Evolutionary conservation across 2,888 invertebrate genomes (phyloP), one percentile per base, ranked within the genome.

Genomic region (Melanotus villosus): DNA sequence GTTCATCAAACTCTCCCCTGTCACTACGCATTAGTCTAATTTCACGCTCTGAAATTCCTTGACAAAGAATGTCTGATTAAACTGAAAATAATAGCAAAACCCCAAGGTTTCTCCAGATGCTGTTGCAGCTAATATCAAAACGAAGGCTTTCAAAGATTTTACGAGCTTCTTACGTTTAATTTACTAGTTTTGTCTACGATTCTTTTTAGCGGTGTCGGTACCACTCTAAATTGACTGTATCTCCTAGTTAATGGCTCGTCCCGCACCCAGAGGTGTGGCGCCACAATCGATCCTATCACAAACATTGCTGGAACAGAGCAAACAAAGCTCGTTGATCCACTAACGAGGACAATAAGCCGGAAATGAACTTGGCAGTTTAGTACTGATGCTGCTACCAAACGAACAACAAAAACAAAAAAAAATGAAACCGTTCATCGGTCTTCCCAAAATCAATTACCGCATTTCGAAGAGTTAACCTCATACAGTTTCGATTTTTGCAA

Each of bases 251-350:
- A 66, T 62, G 36, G 56, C 66, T 65, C 65, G 57, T 66, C 60
- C 66, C 71, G 66, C 70, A 68, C 70, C 71, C 68, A 64, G 68
- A 75, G 75, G 75, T 73, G 75, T 70, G 75, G 75, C 68, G 68
- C 63, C 65, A 75, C 70, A 72, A 73, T 72, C 73, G 75, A 75
- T 75, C 68, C 70, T 65, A 71, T 60, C 47, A 69, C 71, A 74
- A 72, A 73, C 74, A 71, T 69, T 70, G 68, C 47, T 57, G 38
- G 47, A 68, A 54, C 62, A 68, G 54, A 68, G 43, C 62, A 62
- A 68, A 68, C 47, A 56, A 62, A 68, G 26, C 63, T 21, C 45
- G 56, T 45, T 54, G 56, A 65, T 65, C 56, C 64, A 50, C 50
- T 65, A 57, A 56, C 56, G 41, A 65, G 64, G 54, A 65, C 56